These are phyloP conservation scores for Watersipora subatra DNA, from an alignment of 1,140 invertebrate genomes.

Conservation along the genomic window DNA sequence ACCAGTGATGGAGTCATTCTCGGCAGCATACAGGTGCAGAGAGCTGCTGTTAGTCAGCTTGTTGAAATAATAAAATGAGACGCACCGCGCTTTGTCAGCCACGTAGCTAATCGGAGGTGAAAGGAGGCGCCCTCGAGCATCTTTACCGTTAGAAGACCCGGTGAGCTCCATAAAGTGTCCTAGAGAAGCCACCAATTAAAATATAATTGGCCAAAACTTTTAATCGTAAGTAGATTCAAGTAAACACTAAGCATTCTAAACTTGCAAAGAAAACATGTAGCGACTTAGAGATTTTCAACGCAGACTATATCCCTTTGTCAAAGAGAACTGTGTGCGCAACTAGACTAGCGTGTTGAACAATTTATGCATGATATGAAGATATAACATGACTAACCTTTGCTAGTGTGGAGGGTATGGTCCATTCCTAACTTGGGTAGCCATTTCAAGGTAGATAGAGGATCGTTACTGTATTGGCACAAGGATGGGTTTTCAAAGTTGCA, in stretches of 20 bases:
- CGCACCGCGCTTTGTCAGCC: not conserved
- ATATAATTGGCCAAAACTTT: too few relatives aligned
- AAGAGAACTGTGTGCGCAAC: too few relatives aligned
- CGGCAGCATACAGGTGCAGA: not conserved
- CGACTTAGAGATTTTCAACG: too few relatives aligned
- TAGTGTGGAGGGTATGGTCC: not conserved
- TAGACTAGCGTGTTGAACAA: too few relatives aligned
- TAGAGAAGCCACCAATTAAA: too few relatives aligned
- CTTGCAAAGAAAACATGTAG: too few relatives aligned
- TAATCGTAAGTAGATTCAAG: too few relatives aligned
- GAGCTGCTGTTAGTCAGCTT: not conserved
- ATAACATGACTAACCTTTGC: too few relatives aligned
- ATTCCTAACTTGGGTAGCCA: not conserved
- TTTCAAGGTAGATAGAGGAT: not conserved
- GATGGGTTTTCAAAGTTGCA: slow-evolving; percentile 25
- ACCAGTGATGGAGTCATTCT: not conserved
- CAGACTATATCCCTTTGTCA: too few relatives aligned
- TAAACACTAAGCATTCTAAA: too few relatives aligned
- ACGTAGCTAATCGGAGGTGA: not conserved
- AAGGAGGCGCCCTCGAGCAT: not conserved
- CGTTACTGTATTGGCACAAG: slow-evolving; percentile 20
- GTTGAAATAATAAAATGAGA: not conserved
- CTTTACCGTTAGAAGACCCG: not conserved
- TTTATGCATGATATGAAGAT: too few relatives aligned
- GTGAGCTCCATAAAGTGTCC: not conserved